Evolutionary conservation across 2,113 vertebrate species (phyloP).

Genomic region (Erythrolamprus reginae): DNA sequence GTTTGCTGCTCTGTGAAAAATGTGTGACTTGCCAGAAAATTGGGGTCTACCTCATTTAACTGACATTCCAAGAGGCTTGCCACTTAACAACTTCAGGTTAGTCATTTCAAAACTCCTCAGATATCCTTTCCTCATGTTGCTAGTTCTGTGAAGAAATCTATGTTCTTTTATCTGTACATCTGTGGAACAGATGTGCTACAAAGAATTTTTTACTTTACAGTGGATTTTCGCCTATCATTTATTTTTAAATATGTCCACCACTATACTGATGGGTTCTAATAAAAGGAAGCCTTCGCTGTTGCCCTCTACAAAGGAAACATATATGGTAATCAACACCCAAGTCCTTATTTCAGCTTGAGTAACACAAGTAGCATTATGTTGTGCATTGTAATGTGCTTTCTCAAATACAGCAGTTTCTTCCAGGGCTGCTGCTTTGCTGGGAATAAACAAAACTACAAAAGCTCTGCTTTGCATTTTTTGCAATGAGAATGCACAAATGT

Average conservation of each 20-base stretch:
- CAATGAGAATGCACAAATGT: not conserved
- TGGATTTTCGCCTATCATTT: not conserved
- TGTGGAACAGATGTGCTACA: not conserved
- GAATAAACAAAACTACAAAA: not conserved
- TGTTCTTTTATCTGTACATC: not conserved
- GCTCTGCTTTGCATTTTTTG: not conserved
- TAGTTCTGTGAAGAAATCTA: not conserved
- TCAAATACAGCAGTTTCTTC: not conserved
- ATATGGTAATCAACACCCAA: not conserved
- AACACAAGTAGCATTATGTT: not conserved
- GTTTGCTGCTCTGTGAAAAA: not conserved
- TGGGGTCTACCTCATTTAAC: not conserved
- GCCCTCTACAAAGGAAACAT: not conserved
- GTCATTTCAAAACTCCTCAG: not conserved
- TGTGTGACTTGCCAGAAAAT: not conserved
- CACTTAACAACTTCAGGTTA: not conserved
- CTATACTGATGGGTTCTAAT: not conserved
- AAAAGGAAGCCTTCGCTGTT: not conserved
- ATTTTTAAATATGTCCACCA: not conserved
- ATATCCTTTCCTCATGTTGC: not conserved
- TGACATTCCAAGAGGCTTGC: not conserved
- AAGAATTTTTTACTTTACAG: not conserved
- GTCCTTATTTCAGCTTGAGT: not conserved
- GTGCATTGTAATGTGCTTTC: not conserved
- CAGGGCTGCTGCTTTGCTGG: not conserved